Percentiles rank a stretch among this genome's conserved stretches.
Conservation (phyloP, 2,888 invertebrate species). For the Ectobius pallidus region DNA sequence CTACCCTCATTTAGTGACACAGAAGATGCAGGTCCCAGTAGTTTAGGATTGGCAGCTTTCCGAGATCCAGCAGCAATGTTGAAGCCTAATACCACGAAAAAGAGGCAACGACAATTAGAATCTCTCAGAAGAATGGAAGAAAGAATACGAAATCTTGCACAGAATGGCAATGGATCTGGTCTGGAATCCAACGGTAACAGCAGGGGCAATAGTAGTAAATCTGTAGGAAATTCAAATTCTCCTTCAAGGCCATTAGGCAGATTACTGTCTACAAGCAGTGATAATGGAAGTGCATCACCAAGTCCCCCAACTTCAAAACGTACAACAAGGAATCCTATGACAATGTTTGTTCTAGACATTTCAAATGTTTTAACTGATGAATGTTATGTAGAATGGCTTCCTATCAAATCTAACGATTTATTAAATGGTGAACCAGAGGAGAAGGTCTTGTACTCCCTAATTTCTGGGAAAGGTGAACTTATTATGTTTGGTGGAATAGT, state of each 20-base stretch:
- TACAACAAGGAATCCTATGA: constrained; percentile 66
- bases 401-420: constrained; percentile 65
- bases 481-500: constrained; percentile 97
- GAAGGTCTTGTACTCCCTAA: constrained; percentile 86
- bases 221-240: neutral
- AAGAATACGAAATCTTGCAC: constrained; percentile 55
- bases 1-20: neutral
- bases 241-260: neutral
- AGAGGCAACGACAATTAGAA: constrained; percentile 67
- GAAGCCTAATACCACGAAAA: constrained; percentile 49
- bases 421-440: constrained; percentile 81
- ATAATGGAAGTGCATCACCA: constrained; percentile 55
- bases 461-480: constrained; percentile 88
- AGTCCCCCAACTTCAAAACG: constrained; percentile 53
- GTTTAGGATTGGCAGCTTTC: constrained; percentile 40
- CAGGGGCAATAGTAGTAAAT: neutral
- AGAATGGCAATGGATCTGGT: neutral
- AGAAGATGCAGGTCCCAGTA: constrained; percentile 34
- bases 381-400: constrained; percentile 71
- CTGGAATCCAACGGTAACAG: no score
- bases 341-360: constrained; percentile 87
- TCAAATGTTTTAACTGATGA: constrained; percentile 69
- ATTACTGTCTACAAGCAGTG: neutral
- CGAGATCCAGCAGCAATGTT: constrained; percentile 22
- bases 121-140: constrained; percentile 70